Evolutionary conservation across 2,797 vertebrate species (phyloP).

Genomic region (Pseudochirops corinnae): DNA sequence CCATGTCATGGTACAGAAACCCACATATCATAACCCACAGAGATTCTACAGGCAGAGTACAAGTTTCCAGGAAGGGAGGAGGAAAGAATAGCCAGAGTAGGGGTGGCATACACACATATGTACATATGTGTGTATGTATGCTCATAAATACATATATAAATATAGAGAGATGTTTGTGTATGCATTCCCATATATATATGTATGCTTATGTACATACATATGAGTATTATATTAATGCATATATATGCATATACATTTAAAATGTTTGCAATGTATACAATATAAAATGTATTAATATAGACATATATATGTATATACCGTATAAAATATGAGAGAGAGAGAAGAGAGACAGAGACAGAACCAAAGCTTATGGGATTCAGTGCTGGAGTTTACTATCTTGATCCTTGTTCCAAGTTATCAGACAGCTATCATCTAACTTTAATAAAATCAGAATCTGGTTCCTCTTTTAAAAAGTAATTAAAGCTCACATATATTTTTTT

Average conservation of each 20-base stretch:
- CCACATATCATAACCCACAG: background rate
- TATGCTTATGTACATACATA: background rate
- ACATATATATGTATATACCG: too few relatives aligned
- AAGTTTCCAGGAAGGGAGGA: background rate
- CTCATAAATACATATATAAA: background rate
- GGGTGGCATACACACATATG: too few relatives aligned
- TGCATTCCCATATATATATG: background rate
- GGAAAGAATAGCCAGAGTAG: background rate
- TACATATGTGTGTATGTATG: background rate
- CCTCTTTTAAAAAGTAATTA: constrained; percentile 68
- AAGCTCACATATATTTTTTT: constrained; percentile 53
- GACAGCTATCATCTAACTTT: constrained; percentile 37
- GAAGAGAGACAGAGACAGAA: background rate
- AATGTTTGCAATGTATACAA: background rate
- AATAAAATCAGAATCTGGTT: constrained; percentile 44
- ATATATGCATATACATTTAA: background rate
- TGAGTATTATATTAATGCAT: background rate
- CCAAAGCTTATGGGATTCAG: background rate
- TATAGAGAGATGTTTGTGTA: background rate
- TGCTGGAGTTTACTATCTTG: constrained; percentile 19
- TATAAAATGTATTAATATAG: too few relatives aligned
- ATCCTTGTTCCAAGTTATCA: constrained; percentile 30
- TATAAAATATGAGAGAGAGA: background rate
- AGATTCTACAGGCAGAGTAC: background rate
- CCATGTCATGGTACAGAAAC: background rate